phyloP scores from a whole-genome alignment of 2,113 vertebrate genomes.

The Smithornis capensis region DNA sequence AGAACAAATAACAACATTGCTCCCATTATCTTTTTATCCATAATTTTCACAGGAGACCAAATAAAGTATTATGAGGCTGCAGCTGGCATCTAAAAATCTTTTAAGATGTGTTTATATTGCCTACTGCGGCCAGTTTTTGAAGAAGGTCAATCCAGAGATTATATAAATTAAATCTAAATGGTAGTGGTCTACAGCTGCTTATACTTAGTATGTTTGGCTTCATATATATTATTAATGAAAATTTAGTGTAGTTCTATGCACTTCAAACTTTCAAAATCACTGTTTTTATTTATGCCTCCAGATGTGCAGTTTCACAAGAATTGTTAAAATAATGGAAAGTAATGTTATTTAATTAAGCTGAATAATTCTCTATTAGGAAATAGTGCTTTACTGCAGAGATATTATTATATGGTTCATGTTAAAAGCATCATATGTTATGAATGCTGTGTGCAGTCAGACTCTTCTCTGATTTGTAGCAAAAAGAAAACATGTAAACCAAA shows the following conservation, averaged over 20 bases:
- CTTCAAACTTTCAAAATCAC: background rate
- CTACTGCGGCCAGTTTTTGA: background rate
- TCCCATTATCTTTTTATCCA: conserved; percentile 30
- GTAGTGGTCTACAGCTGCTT: conserved; percentile 4
- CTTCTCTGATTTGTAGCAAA: background rate
- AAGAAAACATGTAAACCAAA: background rate
- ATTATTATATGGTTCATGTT: background rate
- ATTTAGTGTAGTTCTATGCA: background rate
- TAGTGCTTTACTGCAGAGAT: background rate
- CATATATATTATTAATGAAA: conserved; percentile 16
- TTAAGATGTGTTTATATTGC: background rate
- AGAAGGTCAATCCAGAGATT: conserved; percentile 45
- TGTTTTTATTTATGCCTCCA: background rate
- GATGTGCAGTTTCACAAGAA: background rate
- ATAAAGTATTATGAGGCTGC: conserved; percentile 42
- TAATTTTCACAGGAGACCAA: conserved; percentile 51
- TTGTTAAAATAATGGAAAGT: background rate
- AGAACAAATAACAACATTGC: conserved; percentile 34
- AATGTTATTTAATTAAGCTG: background rate
- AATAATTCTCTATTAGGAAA: background rate
- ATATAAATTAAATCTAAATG: conserved; percentile 25
- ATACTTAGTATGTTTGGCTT: background rate
- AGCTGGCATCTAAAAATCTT: conserved; percentile 35
- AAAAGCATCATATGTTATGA: fast-evolving
- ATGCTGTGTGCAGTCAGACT: background rate